These are phyloP conservation scores for Manis crassicaudata DNA, from an alignment of 2,797 vertebrate species.

Conservation along the genomic window DNA sequence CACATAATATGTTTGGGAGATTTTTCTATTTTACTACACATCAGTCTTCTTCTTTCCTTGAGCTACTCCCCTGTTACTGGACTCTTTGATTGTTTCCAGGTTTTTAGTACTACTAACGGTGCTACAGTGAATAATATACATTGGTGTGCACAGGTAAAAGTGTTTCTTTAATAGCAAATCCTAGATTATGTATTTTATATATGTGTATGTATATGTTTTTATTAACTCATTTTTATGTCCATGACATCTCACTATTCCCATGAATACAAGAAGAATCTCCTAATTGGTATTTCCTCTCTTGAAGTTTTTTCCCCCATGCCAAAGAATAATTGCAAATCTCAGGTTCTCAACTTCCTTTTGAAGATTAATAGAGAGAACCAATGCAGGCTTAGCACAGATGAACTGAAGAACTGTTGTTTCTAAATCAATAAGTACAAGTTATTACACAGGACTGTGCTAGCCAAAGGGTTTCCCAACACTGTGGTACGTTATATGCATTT, in stretches of 20 bases:
- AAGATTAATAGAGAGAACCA: constrained; percentile 8
- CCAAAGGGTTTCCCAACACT: constrained; percentile 5
- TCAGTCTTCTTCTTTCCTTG: constrained; percentile 20
- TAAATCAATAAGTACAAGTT: constrained; percentile 32
- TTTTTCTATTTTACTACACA: not conserved
- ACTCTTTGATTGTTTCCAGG: not conserved
- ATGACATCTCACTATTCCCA: not conserved
- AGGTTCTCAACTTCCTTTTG: constrained; percentile 1
- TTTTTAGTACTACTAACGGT: not conserved
- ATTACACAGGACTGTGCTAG: not conserved
- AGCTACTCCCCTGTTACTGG: not conserved
- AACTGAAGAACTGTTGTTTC: constrained; percentile 19
- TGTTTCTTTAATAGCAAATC: not conserved
- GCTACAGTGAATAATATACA: not conserved
- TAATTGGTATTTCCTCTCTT: constrained; percentile 44
- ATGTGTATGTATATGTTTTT: too few relatives aligned
- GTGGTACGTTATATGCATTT: not conserved
- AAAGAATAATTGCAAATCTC: constrained; percentile 33
- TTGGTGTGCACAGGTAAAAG: not conserved
- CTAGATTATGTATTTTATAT: not conserved
- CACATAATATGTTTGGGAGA: not conserved
- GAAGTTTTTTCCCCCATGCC: not conserved
- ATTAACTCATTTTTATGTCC: not conserved
- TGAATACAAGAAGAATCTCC: constrained; percentile 24
- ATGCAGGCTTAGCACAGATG: not conserved